phyloP scores from a whole-genome alignment of 2,797 vertebrate genomes.

The Agapornis canus region DNA sequence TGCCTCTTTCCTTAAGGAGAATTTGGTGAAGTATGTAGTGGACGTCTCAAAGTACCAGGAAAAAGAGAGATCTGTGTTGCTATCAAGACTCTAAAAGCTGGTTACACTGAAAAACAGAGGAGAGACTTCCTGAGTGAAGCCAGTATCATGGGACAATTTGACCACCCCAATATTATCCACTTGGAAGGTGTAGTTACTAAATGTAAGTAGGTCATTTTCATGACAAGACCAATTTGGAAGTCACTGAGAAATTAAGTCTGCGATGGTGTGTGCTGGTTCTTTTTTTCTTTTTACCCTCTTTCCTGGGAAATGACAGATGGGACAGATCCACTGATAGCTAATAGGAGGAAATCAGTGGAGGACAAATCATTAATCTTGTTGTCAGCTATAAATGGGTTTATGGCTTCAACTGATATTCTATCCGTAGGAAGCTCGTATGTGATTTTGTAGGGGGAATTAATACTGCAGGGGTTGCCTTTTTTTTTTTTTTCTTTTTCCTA shows the following conservation, averaged over 20 bases:
- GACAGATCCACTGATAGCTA: conserved; percentile 80
- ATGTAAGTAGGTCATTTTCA: conserved; percentile 83
- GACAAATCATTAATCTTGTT: conserved; percentile 92
- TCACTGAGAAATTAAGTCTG: conserved; percentile 71
- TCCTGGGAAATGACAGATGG: conserved; percentile 81
- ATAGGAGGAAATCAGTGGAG: conserved; percentile 84
- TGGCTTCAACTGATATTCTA: conserved; percentile 84
- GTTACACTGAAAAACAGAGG: conserved; percentile 96
- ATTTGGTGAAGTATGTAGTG: conserved; percentile 97
- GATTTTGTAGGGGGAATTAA: conserved; percentile 75
- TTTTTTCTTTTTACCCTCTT: conserved; percentile 30
- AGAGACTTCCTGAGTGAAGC: conserved; percentile 96
- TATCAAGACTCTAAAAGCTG: conserved; percentile 96
- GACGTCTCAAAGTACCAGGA: conserved; percentile 93
- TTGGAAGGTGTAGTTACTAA: conserved; percentile 97
- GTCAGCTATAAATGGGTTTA: conserved; percentile 92
- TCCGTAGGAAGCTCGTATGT: conserved; percentile 82
- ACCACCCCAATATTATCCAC: conserved; percentile 98
- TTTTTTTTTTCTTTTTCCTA: conserved; percentile 31
- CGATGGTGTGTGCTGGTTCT: neutral
- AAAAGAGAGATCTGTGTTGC: conserved; percentile 97
- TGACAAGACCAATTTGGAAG: conserved; percentile 53
- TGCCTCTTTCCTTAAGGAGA: conserved; percentile 81
- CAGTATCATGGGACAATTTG: conserved; percentile 98
- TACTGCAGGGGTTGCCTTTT: conserved; percentile 40